A percentile compares a stretch with the other conserved stretches of the same genome.
These are phyloP conservation scores for Lota lota DNA, from an alignment of 2,113 vertebrate species.

Conservation along the genomic window DNA sequence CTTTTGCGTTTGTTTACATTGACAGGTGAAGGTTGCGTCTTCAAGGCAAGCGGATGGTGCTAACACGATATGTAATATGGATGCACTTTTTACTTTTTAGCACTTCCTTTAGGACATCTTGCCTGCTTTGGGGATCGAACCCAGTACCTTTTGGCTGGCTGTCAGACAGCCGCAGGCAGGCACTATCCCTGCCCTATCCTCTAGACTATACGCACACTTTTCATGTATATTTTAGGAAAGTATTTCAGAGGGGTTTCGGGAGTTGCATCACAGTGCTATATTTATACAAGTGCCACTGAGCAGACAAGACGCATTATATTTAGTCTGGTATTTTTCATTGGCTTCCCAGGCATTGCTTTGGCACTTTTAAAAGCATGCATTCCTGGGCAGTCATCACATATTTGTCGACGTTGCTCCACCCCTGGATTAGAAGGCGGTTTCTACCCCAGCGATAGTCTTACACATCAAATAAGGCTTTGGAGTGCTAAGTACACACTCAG, in stretches of 20 bases:
- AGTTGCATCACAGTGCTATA: constrained; percentile 53
- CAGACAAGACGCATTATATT: constrained; percentile 64
- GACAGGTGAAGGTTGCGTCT: constrained; percentile 49
- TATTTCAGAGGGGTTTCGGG: constrained; percentile 63
- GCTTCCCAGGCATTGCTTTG: constrained; percentile 11
- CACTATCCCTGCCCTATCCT: too few relatives aligned
- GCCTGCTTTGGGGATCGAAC: too few relatives aligned
- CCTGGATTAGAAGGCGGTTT: not conserved
- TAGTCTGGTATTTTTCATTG: constrained; percentile 48
- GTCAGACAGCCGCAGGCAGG: too few relatives aligned
- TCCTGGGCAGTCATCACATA: constrained; percentile 11
- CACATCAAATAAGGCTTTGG: constrained; percentile 15
- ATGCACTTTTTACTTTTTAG: too few relatives aligned
- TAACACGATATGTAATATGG: not conserved
- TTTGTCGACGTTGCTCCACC: not conserved
- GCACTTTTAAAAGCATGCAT: constrained; percentile 14
- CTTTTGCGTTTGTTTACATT: not conserved
- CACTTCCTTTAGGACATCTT: too few relatives aligned
- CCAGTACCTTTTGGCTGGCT: too few relatives aligned
- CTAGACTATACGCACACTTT: constrained; percentile 18
- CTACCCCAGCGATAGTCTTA: not conserved
- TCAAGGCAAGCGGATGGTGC: constrained; percentile 36
- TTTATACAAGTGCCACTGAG: constrained; percentile 39
- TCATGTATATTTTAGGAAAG: constrained; percentile 71
- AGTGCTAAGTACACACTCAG: not conserved